phyloP scores from a whole-genome alignment of 2,797 vertebrate genomes.

The Chelon auratus region DNA sequence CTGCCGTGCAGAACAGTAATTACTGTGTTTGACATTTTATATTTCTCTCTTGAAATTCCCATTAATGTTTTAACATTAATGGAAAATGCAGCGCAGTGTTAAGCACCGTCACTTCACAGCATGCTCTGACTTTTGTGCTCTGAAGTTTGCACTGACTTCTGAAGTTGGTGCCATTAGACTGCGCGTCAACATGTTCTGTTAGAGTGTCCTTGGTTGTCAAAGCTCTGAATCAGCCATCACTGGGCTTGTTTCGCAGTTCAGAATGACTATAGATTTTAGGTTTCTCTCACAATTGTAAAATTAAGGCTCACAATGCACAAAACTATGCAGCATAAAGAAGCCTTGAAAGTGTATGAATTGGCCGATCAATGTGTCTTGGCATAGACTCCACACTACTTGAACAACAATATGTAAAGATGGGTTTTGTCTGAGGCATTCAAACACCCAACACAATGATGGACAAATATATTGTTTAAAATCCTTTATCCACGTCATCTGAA shows the following conservation, averaged over 20 bases:
- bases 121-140: conserved; percentile 16
- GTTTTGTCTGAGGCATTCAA: background rate
- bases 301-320: background rate
- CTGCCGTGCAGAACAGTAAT: conserved; percentile 56
- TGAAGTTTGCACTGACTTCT: background rate
- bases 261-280: background rate
- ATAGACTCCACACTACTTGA: background rate
- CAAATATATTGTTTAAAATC: too few relatives aligned
- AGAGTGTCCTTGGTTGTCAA: background rate
- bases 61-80: conserved; percentile 48
- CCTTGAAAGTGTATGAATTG: background rate
- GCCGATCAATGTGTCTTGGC: background rate
- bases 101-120: conserved; percentile 34
- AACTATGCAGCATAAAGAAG: background rate
- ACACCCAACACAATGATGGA: too few relatives aligned
- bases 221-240: background rate
- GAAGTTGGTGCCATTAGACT: background rate
- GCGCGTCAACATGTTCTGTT: too few relatives aligned
- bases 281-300: background rate
- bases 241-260: background rate
- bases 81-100: conserved; percentile 26
- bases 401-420: background rate
- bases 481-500: too few relatives aligned
- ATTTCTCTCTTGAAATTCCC: conserved; percentile 49
- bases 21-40: conserved; percentile 68